These are phyloP conservation scores for Odontomyia ornata DNA, from an alignment of 2,888 invertebrate species.

Conservation along the genomic window DNA sequence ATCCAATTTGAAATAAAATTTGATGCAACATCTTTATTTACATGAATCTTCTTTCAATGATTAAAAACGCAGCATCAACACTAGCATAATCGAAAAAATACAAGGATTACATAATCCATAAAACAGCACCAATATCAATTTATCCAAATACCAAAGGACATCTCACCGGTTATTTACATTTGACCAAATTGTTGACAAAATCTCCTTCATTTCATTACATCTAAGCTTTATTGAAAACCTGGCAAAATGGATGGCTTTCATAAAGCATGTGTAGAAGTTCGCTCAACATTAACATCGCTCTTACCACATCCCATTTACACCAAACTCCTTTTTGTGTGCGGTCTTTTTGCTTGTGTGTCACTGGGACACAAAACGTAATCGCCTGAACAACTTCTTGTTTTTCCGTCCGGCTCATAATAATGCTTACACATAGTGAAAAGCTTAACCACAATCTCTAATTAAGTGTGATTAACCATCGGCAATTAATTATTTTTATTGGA, in stretches of 20 bases:
- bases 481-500: slow-evolving; percentile 49
- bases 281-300: background rate
- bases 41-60: too few relatives aligned
- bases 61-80: too few relatives aligned
- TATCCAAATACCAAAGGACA: background rate
- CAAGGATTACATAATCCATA: background rate
- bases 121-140: background rate
- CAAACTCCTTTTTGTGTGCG: background rate
- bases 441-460: slow-evolving; percentile 48
- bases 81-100: too few relatives aligned
- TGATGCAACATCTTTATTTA: too few relatives aligned
- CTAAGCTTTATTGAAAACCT: slow-evolving; percentile 46
- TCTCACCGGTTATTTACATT: background rate
- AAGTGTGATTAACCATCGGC: slow-evolving; percentile 48
- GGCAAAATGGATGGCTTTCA: slow-evolving; percentile 42
- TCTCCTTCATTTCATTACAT: slow-evolving; percentile 33
- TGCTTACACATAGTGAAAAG: slow-evolving; percentile 32
- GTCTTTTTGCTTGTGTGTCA: slow-evolving; percentile 14
- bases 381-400: slow-evolving; percentile 26
- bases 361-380: background rate
- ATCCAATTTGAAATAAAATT: too few relatives aligned
- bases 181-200: background rate
- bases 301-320: background rate
- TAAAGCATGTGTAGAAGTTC: slow-evolving; percentile 29
- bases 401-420: slow-evolving; percentile 20